Base-by-base conservation (phyloP, 1,140 invertebrate genomes). In the Helicoverpa zea region DNA sequence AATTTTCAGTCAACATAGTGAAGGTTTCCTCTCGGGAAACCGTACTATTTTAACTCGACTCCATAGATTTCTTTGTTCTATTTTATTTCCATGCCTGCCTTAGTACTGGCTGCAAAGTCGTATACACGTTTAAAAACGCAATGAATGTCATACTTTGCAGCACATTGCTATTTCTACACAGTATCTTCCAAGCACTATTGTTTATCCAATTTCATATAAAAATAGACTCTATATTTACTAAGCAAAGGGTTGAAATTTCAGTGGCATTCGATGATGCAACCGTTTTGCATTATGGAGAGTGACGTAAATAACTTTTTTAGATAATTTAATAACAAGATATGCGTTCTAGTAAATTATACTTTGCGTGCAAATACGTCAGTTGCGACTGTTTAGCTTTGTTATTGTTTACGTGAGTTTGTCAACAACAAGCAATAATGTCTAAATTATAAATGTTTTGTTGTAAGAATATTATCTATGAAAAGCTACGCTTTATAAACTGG, bases 1-100 rank as follows among this genome's bases (percentile, higher is more conserved):
- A 58, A 81, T 79, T 78, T 79, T 47, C 23, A 64, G 74, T 56
- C 29, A 76, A 66, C 83, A 84, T 61, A 9, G 74, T 84, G 81
- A 73, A 63, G 7, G n/a, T 49, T 35, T 54, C n/a, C 23, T 61
- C 49, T 77, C 64, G 66, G 47, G 3, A 11, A 29, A 61, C 11
- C 56, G 30, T 51, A 66, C 43, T 66, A 23, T 13, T 49, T 13
- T 3, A 0, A 3, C 7, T 18, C 2, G 11, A 13, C n/a, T n/a
- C 63, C 14, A 23, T 18, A 14, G 12, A 14, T 18, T 30, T 54
- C 35, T 30, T 54, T 16, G 49, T 56, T 18, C 51, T 47, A 18
- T 77, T 64, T 73, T 16, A 4, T 58, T 43, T 74, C 54, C n/a
- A 77, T 76, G n/a, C 58, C 54, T 18, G 1, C 2, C 61, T 30